A percentile compares a stretch with the other conserved stretches of the same genome.
phyloP scores from a whole-genome alignment of 2,113 vertebrate species.

The Paradisaea rubra region DNA sequence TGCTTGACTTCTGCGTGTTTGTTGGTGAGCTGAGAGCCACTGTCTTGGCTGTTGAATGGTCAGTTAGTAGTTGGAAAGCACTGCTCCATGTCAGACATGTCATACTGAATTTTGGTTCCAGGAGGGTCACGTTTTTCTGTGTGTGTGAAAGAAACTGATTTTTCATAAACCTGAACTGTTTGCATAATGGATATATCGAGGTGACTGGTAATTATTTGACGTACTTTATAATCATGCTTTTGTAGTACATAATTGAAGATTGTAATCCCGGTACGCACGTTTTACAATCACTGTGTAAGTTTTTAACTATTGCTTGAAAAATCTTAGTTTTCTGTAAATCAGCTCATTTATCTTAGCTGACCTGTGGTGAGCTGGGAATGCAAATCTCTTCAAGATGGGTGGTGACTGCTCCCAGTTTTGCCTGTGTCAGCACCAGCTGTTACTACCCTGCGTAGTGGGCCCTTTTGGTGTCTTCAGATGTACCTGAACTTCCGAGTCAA shows the following conservation, averaged over 20 bases:
- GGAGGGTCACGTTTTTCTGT: not conserved
- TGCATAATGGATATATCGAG: not conserved
- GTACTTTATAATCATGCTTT: not conserved
- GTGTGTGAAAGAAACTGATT: not conserved
- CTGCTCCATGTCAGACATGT: not conserved
- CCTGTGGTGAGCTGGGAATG: not conserved
- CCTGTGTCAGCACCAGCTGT: not conserved
- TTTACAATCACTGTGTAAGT: not conserved
- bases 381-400: not conserved
- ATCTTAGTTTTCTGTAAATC: not conserved
- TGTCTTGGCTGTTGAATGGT: not conserved
- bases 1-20: not conserved
- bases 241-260: not conserved
- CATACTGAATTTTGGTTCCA: not conserved
- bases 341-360: not conserved
- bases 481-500: not conserved
- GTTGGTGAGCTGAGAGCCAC: not conserved
- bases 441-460: not conserved
- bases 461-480: not conserved
- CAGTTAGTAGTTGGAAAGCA: not conserved
- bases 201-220: not conserved
- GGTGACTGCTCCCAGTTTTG: not conserved
- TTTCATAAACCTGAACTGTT: not conserved
- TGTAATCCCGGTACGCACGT: not conserved
- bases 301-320: not conserved